These are phyloP conservation scores for Tragopan temminckii DNA, from an alignment of 2,797 vertebrate species.

Conservation along the genomic window DNA sequence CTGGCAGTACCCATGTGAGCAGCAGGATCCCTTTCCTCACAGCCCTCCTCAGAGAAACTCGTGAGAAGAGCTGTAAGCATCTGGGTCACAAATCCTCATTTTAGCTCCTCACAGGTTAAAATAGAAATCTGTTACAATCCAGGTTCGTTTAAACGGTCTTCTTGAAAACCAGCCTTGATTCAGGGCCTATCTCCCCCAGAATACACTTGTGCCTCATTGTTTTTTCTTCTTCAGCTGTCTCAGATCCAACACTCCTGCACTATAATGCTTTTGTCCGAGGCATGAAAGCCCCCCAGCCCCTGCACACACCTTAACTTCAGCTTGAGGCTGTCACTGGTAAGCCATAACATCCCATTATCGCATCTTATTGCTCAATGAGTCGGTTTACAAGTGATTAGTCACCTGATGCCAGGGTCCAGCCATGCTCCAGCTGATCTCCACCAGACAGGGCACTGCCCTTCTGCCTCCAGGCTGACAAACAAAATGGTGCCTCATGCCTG, in stretches of 20 bases:
- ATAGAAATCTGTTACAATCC: fast-evolving
- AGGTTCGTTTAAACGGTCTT: not conserved
- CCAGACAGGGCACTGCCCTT: not conserved
- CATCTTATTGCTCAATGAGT: slow-evolving; percentile 33
- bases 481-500: not conserved
- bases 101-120: not conserved
- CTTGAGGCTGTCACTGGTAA: not conserved
- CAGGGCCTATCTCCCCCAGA: not conserved
- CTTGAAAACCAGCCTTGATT: not conserved
- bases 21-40: not conserved
- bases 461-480: slow-evolving; percentile 19
- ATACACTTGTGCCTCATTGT: not conserved
- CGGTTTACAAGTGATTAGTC: slow-evolving; percentile 43
- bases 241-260: not conserved
- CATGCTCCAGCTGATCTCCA: not conserved
- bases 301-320: not conserved
- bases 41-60: fast-evolving
- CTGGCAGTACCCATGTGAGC: not conserved
- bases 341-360: slow-evolving; percentile 8
- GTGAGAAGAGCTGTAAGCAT: not conserved
- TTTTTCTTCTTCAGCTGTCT: not conserved
- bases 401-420: slow-evolving; percentile 5
- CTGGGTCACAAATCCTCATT: not conserved
- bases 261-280: not conserved
- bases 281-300: not conserved